A percentile compares a stretch with the other conserved stretches of the same genome.
These are phyloP conservation scores for Pygoscelis antarcticus DNA, from an alignment of 2,113 vertebrate genomes.

Conservation along the genomic window DNA sequence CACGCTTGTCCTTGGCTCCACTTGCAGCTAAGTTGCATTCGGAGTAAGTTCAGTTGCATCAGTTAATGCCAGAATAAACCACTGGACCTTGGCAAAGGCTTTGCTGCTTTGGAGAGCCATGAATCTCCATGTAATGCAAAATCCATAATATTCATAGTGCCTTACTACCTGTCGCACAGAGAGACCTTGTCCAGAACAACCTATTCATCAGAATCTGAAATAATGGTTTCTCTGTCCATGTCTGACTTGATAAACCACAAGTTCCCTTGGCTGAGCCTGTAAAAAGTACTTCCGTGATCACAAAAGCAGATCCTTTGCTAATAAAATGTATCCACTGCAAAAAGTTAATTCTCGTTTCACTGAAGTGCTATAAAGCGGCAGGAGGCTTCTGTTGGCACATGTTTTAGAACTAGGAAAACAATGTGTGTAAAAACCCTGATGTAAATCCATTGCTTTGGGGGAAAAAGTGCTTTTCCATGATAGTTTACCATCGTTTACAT, in stretches of 20 bases:
- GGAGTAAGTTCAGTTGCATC: neutral
- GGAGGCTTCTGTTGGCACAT: conserved; percentile 25
- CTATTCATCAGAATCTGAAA: neutral
- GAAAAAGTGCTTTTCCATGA: neutral
- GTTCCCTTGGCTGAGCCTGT: neutral
- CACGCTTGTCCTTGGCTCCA: neutral
- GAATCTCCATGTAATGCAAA: neutral
- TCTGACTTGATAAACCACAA: neutral
- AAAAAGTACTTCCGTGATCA: neutral
- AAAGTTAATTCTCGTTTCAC: neutral
- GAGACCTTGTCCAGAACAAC: neutral
- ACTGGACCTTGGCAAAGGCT: conserved; percentile 21
- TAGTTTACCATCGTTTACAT: neutral
- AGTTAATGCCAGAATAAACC: neutral
- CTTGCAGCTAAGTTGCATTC: neutral
- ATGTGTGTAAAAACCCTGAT: neutral
- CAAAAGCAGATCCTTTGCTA: conserved; percentile 5
- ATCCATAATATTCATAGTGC: neutral
- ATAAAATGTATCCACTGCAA: neutral
- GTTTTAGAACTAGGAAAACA: neutral
- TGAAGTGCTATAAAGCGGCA: neutral
- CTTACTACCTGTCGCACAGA: neutral
- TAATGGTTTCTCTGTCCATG: neutral
- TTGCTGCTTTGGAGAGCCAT: neutral
- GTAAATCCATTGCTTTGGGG: conserved; percentile 29